Conservation (phyloP, 2,113 vertebrate genomes). For the Nestor notabilis region DNA sequence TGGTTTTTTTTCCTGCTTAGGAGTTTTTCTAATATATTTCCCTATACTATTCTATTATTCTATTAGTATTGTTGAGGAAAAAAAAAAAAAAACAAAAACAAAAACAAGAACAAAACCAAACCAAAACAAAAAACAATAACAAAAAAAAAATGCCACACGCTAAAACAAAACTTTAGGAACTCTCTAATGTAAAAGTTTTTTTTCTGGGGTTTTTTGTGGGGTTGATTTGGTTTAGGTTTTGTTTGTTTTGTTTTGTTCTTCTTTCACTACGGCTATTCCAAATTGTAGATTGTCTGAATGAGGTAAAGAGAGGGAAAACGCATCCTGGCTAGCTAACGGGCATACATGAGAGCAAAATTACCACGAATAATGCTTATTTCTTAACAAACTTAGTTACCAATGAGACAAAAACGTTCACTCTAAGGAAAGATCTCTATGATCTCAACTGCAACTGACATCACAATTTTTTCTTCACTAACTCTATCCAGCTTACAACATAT, state of each 20-base stretch:
- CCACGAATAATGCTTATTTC: neutral
- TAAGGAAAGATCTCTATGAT: neutral
- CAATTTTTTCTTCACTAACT: neutral
- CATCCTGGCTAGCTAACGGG: neutral
- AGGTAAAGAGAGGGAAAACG: neutral
- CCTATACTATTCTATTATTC: neutral
- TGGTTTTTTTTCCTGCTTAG: neutral
- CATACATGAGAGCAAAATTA: neutral
- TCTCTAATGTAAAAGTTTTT: neutral
- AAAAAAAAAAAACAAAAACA: neutral
- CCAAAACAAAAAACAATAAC: neutral
- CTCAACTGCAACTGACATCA: neutral
- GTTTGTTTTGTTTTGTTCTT: neutral
- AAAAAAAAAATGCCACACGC: neutral
- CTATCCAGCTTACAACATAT: neutral
- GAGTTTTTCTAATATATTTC: neutral
- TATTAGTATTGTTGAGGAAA: neutral
- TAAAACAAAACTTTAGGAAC: neutral
- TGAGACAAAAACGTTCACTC: neutral
- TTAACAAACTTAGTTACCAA: neutral
- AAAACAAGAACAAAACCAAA: neutral
- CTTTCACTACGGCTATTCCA: neutral
- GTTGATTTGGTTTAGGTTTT: neutral
- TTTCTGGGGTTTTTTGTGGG: too few species aligned
- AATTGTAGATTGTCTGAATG: neutral